These are phyloP conservation scores for Dinoponera quadriceps DNA, from an alignment of 1,140 invertebrate species.

Conservation along the genomic window DNA sequence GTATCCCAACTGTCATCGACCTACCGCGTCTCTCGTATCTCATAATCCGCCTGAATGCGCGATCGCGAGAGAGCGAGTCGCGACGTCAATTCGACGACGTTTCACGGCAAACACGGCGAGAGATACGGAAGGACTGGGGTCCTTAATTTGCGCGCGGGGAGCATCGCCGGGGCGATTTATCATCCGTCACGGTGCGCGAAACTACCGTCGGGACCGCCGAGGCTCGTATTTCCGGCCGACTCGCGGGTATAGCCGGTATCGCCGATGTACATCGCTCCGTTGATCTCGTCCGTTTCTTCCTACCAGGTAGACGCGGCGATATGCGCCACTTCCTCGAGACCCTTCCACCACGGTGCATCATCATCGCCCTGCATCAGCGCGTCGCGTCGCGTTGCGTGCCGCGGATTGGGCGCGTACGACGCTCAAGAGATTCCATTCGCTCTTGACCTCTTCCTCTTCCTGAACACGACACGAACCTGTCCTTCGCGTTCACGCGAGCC, in stretches of 20 bases:
- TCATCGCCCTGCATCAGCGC: not conserved
- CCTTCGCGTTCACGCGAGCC: not conserved
- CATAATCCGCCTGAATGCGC: constrained; percentile 4
- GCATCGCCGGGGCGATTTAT: constrained; percentile 25
- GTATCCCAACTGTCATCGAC: constrained; percentile 6
- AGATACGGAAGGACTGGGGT: not conserved
- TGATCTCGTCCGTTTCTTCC: constrained; percentile 18
- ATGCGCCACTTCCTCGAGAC: too few relatives aligned
- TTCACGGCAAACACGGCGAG: not conserved
- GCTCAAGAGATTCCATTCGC: constrained; percentile 16
- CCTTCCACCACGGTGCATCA: not conserved
- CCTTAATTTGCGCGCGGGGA: constrained; percentile 23
- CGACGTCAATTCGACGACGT: constrained; percentile 15
- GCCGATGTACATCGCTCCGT: not conserved
- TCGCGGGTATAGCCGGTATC: too few relatives aligned
- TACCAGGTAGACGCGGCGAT: not conserved
- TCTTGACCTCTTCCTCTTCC: constrained; percentile 15
- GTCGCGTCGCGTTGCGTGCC: constrained; percentile 1
- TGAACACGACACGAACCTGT: not conserved
- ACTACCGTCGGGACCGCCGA: constrained; percentile 7
- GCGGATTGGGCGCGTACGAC: not conserved
- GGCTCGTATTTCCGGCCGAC: constrained; percentile 30
- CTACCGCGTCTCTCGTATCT: constrained; percentile 1
- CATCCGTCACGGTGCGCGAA: constrained; percentile 13
- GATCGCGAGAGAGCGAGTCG: constrained; percentile 5